Conservation (phyloP, 2,113 vertebrate species). For the Kryptolebias marmoratus region DNA sequence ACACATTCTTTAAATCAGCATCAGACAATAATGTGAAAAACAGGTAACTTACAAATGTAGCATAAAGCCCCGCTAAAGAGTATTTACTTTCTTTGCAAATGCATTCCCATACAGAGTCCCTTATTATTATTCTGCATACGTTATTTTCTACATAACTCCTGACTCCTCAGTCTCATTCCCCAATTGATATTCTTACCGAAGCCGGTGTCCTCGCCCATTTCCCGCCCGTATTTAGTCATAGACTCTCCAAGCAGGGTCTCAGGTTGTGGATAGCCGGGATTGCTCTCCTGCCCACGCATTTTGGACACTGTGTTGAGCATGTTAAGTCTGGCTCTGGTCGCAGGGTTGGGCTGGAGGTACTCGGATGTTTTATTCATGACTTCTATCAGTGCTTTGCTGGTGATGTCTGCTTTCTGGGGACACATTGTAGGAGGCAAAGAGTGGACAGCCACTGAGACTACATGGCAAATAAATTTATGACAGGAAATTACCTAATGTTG, state of each 20-base stretch:
- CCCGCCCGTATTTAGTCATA: conserved; percentile 92
- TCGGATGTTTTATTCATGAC: conserved; percentile 91
- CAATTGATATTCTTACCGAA: conserved; percentile 85
- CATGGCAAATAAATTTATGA: neutral
- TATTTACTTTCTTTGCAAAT: no score
- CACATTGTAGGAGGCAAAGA: neutral
- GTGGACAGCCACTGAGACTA: neutral
- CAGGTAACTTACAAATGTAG: no score
- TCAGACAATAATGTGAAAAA: no score
- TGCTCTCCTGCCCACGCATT: conserved; percentile 95
- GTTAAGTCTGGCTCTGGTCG: conserved; percentile 90
- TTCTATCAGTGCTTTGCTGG: conserved; percentile 93
- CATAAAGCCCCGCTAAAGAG: no score
- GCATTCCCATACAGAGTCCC: no score
- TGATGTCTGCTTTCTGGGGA: conserved; percentile 91
- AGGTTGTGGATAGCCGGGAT: conserved; percentile 90
- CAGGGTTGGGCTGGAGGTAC: conserved; percentile 93
- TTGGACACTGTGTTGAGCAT: conserved; percentile 97
- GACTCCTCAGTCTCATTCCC: neutral
- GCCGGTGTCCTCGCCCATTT: conserved; percentile 91
- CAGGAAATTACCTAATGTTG: neutral
- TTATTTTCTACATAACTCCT: neutral
- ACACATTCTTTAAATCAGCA: no score
- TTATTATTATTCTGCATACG: no score
- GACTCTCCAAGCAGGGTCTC: conserved; percentile 94